Evolutionary conservation across 2,113 vertebrate species (phyloP).

Genomic region (Serilophus lunatus): DNA sequence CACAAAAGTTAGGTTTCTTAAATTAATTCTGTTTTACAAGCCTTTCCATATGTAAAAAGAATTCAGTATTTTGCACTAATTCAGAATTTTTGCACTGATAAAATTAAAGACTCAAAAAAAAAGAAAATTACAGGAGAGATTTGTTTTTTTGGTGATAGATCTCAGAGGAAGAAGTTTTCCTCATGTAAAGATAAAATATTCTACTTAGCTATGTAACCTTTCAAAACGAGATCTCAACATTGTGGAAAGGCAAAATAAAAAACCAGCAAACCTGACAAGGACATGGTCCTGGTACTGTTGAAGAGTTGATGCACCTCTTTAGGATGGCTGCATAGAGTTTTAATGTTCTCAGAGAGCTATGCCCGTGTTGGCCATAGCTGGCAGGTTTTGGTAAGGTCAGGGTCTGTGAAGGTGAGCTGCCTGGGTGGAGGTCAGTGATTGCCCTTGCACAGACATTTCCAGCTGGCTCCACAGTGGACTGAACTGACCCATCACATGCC

Average conservation of each 20-base stretch:
- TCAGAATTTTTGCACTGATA: background rate
- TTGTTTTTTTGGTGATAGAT: background rate
- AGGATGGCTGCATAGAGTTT: background rate
- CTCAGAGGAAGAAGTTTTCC: background rate
- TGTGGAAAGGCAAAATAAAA: background rate
- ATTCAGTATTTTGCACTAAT: background rate
- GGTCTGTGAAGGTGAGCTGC: background rate
- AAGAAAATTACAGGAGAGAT: background rate
- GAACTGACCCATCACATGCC: fast-evolving
- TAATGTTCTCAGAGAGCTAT: background rate
- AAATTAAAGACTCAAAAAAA: background rate
- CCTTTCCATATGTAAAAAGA: background rate
- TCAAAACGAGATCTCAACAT: background rate
- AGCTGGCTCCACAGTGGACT: background rate
- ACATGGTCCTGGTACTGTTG: background rate
- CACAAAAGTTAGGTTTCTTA: background rate
- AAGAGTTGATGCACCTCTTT: background rate
- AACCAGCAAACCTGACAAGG: background rate
- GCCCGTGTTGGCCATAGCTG: too few relatives aligned
- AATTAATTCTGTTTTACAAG: background rate
- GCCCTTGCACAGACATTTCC: background rate
- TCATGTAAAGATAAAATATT: background rate
- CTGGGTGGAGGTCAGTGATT: background rate
- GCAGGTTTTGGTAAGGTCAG: background rate
- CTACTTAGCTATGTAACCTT: background rate